Evolutionary conservation across 2,888 invertebrate species (phyloP), one percentile per base, ranked within the genome.

Genomic region (Scelioninae gen. 1): DNA sequence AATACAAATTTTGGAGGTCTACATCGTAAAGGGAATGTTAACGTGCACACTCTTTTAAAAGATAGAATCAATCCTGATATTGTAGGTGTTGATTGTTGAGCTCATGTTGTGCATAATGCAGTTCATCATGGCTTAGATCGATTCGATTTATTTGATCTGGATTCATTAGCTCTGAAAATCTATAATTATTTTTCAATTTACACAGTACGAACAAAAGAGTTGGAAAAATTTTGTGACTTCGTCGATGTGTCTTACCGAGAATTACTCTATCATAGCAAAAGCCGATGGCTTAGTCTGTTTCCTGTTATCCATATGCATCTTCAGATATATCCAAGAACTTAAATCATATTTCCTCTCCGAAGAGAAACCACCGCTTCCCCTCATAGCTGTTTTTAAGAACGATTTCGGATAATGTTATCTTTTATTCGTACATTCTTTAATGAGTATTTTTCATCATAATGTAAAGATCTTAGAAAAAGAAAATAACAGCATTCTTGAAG

Each of bases 281-380:
- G 84, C 13, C 53, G 85, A 63, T 87, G 84, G 85, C 58, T 85
- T 16, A 66, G 68, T 43, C 77, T 87, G 23, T 82, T 83, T 72
- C 84, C 85, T 16, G 85, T 79, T 23, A 63, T 87, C 13, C 56
- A 87, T 11, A 47, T 85, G 49, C 66, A 84, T 66, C 65, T 86
- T 38, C 49, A 85, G 68, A 68, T 86, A 66, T 84, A 34, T 43
- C 43, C 43, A 43, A n/a, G 43, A 80, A 15, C 66, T 85, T 34
- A 85, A 86, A 55, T 69, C 80, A 10, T 87, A 85, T 68, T 87
- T 87, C 40, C 83, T 87, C 58, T 88, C 93, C 77, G 92, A 93
- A 68, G n/a, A 90, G 91, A 66, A 92, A 11, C 74, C 84, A 51
- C 85, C 86, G 34, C 71, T 65, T 62, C 40, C 80, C 31, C 63